These are phyloP conservation scores for Lasioglossum oenotherae DNA, from an alignment of 2,888 invertebrate species.

Conservation along the genomic window DNA sequence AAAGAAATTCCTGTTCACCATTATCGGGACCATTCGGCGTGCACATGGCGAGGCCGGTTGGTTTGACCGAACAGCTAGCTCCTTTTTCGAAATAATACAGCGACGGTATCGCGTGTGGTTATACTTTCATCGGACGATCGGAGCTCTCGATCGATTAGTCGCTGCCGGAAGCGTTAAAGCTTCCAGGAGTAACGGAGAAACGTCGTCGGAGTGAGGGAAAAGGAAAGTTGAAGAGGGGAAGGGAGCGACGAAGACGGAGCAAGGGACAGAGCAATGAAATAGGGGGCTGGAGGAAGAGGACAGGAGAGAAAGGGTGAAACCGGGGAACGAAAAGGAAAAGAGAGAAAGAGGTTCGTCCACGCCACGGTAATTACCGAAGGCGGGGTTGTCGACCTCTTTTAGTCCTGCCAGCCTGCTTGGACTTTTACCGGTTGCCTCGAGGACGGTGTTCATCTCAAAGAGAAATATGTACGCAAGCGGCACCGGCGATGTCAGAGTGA, in stretches of 20 bases:
- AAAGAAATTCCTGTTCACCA: slow-evolving; percentile 34
- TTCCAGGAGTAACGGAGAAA: background rate
- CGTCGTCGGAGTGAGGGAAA: background rate
- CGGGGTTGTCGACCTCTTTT: slow-evolving; percentile 73
- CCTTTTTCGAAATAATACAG: slow-evolving; percentile 64
- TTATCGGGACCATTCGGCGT: background rate
- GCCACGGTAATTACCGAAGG: slow-evolving; percentile 72
- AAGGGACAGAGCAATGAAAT: slow-evolving; percentile 17
- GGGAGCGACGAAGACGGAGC: background rate
- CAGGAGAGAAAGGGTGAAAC: slow-evolving; percentile 8
- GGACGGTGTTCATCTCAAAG: slow-evolving; percentile 60
- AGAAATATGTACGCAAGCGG: slow-evolving; percentile 10
- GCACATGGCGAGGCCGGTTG: background rate
- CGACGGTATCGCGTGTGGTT: slow-evolving; percentile 28
- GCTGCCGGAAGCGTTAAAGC: slow-evolving; percentile 69
- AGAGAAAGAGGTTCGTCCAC: slow-evolving; percentile 59
- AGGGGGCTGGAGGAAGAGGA: background rate
- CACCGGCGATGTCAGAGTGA: slow-evolving; percentile 46
- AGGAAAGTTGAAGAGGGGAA: background rate
- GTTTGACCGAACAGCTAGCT: background rate
- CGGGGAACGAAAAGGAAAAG: background rate
- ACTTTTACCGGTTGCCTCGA: slow-evolving; percentile 63
- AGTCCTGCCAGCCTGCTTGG: slow-evolving; percentile 67
- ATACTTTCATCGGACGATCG: slow-evolving; percentile 72
- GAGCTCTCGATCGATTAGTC: slow-evolving; percentile 71